These are phyloP conservation scores for Polietes domitor DNA, from an alignment of 2,888 invertebrate species.

Conservation along the genomic window DNA sequence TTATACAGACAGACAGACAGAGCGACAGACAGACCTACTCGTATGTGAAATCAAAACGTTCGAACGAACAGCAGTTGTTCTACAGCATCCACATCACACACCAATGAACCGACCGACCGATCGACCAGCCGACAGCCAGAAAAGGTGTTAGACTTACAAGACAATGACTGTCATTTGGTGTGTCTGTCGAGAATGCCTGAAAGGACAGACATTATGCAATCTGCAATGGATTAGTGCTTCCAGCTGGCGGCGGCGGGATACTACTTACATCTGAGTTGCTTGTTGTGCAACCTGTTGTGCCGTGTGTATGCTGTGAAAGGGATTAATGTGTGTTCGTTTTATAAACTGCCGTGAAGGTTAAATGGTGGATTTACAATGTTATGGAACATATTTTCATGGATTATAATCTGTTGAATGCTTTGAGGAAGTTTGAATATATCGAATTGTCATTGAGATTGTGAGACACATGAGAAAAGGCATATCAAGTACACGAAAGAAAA, in stretches of 20 bases:
- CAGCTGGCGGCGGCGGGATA: background rate
- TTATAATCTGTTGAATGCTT: too few species aligned
- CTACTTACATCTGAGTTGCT: background rate
- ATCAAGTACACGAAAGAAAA: too few species aligned
- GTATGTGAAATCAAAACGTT: background rate
- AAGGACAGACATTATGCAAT: background rate
- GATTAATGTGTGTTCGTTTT: background rate
- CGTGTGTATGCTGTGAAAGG: background rate
- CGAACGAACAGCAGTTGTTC: too few species aligned
- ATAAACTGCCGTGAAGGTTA: background rate
- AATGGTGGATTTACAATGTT: background rate
- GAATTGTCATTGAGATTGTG: too few species aligned
- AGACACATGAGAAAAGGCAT: too few species aligned
- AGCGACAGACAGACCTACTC: background rate
- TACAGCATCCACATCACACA: background rate
- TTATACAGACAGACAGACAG: background rate
- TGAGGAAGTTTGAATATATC: too few species aligned
- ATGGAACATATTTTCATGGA: too few species aligned
- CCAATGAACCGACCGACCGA: background rate
- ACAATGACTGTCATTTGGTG: conserved; percentile 6
- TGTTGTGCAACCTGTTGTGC: conserved; percentile 13
- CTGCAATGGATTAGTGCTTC: background rate
- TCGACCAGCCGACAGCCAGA: background rate
- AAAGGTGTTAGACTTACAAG: conserved; percentile 33
- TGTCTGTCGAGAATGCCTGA: background rate